These are phyloP conservation scores for Centruroides vittatus DNA, from an alignment of 1,140 invertebrate species.

Conservation along the genomic window DNA sequence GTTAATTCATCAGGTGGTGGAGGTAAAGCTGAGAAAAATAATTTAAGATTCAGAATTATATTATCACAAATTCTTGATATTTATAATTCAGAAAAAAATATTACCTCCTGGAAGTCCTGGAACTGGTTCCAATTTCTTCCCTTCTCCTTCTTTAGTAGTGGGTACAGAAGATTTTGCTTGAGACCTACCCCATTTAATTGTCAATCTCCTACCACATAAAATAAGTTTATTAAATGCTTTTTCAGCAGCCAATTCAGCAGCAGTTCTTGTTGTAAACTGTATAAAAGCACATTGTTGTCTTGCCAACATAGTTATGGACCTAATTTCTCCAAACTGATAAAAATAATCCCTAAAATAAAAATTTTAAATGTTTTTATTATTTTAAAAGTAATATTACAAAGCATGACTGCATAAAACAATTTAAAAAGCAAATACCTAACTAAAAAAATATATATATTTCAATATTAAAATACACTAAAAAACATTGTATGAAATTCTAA, in stretches of 20 bases:
- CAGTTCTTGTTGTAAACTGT: constrained; percentile 76
- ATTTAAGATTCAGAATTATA: neutral
- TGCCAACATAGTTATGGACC: constrained; percentile 76
- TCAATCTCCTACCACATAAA: constrained; percentile 66
- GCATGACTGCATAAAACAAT: too few relatives aligned
- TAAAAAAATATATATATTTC: too few relatives aligned
- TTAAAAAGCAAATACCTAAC: too few relatives aligned
- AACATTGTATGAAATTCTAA: too few relatives aligned
- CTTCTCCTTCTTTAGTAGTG: constrained; percentile 21
- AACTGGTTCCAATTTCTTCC: constrained; percentile 55
- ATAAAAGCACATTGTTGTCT: constrained; percentile 97
- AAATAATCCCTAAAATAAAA: constrained; percentile 57
- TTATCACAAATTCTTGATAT: neutral
- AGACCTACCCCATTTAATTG: constrained; percentile 93
- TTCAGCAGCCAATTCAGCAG: constrained; percentile 88
- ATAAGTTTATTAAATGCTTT: constrained; percentile 93
- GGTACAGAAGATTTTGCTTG: constrained; percentile 44
- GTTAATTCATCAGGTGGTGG: constrained; percentile 57
- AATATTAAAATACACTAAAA: too few relatives aligned
- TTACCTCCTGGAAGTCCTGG: constrained; percentile 52
- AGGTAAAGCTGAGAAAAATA: constrained; percentile 41
- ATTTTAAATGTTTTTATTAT: neutral
- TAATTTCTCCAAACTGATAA: constrained; percentile 98
- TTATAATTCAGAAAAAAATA: neutral
- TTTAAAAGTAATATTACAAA: constrained; percentile 5